A percentile compares a stretch with the other conserved stretches of the same genome.
These are phyloP conservation scores for Megalopta genalis DNA, from an alignment of 1,140 invertebrate species.

Conservation along the genomic window DNA sequence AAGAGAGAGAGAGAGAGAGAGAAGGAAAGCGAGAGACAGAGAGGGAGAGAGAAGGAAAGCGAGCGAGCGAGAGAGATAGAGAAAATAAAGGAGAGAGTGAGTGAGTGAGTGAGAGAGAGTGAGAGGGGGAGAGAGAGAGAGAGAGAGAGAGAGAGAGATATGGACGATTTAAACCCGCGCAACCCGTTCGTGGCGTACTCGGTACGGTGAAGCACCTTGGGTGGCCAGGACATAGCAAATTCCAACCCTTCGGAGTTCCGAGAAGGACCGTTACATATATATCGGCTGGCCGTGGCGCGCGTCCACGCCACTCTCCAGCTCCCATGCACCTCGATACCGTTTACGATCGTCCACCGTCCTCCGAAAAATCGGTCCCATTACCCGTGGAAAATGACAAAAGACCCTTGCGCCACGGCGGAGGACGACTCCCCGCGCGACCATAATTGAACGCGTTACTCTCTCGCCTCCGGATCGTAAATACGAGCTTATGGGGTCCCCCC, in stretches of 20 bases:
- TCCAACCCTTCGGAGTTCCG: conserved; percentile 57
- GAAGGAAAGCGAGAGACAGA: no score
- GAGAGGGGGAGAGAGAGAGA: no score
- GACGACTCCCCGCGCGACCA: background rate
- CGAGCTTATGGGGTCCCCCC: background rate
- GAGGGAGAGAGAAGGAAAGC: background rate
- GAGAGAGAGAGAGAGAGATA: background rate
- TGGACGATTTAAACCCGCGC: conserved; percentile 38
- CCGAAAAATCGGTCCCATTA: background rate
- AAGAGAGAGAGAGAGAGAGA: no score
- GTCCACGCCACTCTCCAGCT: conserved; percentile 22
- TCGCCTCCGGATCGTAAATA: background rate
- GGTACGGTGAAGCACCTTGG: conserved; percentile 49
- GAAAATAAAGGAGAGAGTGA: no score
- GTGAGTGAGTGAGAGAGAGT: no score
- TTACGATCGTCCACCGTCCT: background rate
- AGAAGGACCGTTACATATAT: conserved; percentile 62
- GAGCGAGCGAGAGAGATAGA: background rate
- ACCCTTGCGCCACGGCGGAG: background rate
- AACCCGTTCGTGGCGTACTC: conserved; percentile 36
- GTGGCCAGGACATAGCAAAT: conserved; percentile 59
- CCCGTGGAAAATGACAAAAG: background rate
- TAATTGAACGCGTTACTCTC: background rate
- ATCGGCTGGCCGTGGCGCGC: conserved; percentile 5
- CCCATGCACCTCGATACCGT: background rate